Evolutionary conservation across 2,888 invertebrate species (phyloP), one percentile per base, ranked within the genome.

Genomic region (Pocota personata): DNA sequence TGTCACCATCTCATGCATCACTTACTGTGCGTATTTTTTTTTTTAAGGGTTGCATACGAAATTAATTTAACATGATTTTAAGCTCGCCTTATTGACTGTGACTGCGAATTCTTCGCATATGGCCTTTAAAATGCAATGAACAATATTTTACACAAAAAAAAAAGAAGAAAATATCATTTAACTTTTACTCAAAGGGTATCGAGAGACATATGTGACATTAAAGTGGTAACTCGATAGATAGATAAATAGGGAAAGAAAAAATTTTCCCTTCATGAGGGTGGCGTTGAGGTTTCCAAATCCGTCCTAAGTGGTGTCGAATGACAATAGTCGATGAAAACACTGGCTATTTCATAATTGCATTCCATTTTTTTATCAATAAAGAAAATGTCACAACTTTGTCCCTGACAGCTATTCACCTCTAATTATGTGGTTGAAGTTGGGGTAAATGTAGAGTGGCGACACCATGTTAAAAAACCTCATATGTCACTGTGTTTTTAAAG

Each of bases 361-460:
- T 80, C 35, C 48, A 4, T 46, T 64, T 82, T 64, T 69, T 43
- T 27, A 40, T 76, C 43, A 32, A 40, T 46, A 66, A 50, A 76
- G 21, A 66, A 71, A 66, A 73, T 79, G 84, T 76, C 79, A 86
- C 69, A 79, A 86, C 86, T 37, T 72, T 32, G 46, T n/a, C n/a
- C n/a, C 7, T 82, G 86, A 77, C 76, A 82, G 80, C 27, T 24
- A 66, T 82, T 86, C 86, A 86, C 82, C 86, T 86, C 76, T 82
- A 77, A 86, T 86, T 80, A 86, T 77, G 76, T 72, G 78, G 73
- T 72, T 14, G 30, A 16, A 2, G 27, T 40, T 16, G 30, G 55
- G 43, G 43, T 37, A 5, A 43, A 60, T 40, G 43, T 30, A 10
- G 62, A 19, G 10, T 30, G 35, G 21, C 32, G n/a, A 50, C 21